A percentile compares a stretch with the other conserved stretches of the same genome.
Evolutionary conservation across 2,888 invertebrate species (phyloP).

Genomic region (Allacma fusca): DNA sequence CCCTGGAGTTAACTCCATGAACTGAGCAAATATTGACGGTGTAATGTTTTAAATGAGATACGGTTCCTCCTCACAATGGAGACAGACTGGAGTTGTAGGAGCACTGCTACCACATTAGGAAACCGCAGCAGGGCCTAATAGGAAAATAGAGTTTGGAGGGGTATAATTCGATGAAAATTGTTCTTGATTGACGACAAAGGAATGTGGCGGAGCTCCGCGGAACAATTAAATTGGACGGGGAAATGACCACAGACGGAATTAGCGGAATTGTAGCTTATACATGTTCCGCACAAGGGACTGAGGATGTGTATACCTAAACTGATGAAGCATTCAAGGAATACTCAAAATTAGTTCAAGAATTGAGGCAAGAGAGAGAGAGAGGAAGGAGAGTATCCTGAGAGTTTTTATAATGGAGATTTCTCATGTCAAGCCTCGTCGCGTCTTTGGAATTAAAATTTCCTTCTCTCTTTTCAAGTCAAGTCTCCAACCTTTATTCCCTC

Average conservation of each 20-base stretch:
- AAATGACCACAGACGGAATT: conserved; percentile 37
- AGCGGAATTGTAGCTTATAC: conserved; percentile 17
- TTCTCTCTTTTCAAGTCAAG: not conserved
- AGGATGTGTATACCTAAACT: not conserved
- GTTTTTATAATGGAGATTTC: conserved; percentile 43
- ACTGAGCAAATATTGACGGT: conserved; percentile 36
- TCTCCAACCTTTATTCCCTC: not conserved
- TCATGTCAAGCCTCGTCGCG: conserved; percentile 37
- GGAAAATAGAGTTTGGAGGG: conserved; percentile 11
- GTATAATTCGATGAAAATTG: conserved; percentile 38
- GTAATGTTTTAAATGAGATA: conserved; percentile 34
- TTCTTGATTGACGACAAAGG: conserved; percentile 34
- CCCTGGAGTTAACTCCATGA: conserved; percentile 23
- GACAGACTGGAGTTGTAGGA: not conserved
- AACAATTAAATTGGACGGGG: conserved; percentile 40
- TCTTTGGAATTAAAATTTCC: conserved; percentile 41
- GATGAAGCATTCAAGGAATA: conserved; percentile 41
- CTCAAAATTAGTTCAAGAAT: conserved; percentile 34
- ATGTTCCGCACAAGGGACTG: not conserved
- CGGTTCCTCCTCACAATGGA: not conserved
- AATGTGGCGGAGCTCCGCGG: conserved; percentile 12
- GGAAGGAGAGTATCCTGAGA: conserved; percentile 1
- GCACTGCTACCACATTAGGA: not conserved
- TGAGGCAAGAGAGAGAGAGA: conserved; percentile 4
- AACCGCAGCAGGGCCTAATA: not conserved